Evolutionary conservation across 1,140 invertebrate genomes (phyloP).

Genomic region (Paraescarpia echinospica): DNA sequence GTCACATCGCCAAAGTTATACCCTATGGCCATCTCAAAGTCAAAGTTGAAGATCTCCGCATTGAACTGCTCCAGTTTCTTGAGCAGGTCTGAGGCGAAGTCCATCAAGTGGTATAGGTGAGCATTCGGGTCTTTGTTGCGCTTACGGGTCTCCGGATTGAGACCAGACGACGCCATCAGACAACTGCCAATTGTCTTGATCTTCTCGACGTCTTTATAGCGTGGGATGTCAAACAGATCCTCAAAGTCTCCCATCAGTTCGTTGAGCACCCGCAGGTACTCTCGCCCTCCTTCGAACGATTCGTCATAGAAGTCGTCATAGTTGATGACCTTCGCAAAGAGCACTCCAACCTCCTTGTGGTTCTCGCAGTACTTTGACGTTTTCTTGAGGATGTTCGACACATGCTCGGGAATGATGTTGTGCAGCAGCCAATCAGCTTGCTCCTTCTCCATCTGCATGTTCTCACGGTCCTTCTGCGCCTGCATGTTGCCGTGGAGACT

Average conservation of each 20-base stretch:
- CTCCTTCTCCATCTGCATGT: constrained; percentile 69
- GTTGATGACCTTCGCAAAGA: constrained; percentile 93
- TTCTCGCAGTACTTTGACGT: constrained; percentile 95
- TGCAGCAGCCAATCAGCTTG: constrained; percentile 95
- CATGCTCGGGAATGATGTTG: constrained; percentile 93
- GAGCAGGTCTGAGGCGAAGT: constrained; percentile 86
- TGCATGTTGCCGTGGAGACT: constrained; percentile 91
- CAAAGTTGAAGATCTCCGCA: constrained; percentile 82
- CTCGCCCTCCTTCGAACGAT: constrained; percentile 82
- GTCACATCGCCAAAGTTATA: constrained; percentile 82
- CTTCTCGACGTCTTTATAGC: constrained; percentile 91
- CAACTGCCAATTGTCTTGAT: constrained; percentile 97
- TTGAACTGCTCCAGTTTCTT: constrained; percentile 82
- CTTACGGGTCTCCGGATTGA: constrained; percentile 73
- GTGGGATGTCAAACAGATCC: constrained; percentile 77
- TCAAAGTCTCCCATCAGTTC: constrained; percentile 94
- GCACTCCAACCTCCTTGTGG: constrained; percentile 87
- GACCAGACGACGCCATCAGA: constrained; percentile 94
- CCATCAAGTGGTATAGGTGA: constrained; percentile 83
- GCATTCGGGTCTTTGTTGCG: constrained; percentile 68
- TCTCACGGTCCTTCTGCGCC: constrained; percentile 40
- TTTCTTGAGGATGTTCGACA: constrained; percentile 88
- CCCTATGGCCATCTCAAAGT: constrained; percentile 79
- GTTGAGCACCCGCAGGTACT: constrained; percentile 90
- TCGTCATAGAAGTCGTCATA: constrained; percentile 97